Conservation (phyloP, 2,797 vertebrate species). For the Orientallactaga sibirica region DNA sequence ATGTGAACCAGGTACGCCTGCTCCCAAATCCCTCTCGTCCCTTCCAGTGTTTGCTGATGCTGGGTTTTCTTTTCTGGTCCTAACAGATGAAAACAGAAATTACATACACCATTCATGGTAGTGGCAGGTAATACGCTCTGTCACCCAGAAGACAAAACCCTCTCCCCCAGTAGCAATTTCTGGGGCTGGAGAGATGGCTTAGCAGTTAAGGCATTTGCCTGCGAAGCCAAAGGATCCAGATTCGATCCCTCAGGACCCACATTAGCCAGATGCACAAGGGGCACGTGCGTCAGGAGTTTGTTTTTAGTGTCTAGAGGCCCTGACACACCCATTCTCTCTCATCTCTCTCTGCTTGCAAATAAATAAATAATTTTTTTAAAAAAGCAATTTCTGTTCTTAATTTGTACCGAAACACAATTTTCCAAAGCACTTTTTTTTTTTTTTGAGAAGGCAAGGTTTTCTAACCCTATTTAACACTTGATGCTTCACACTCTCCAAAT, state of each 20-base stretch:
- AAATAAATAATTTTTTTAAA: too few relatives aligned
- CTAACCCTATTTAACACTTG: constrained; percentile 35
- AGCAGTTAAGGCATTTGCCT: too few relatives aligned
- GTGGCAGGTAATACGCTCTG: background rate
- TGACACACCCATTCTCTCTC: too few relatives aligned
- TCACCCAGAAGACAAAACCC: constrained; percentile 4
- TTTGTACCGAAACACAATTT: background rate
- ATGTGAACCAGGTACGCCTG: constrained; percentile 88
- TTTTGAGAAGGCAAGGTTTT: background rate
- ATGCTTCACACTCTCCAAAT: constrained; percentile 18
- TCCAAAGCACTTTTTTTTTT: background rate
- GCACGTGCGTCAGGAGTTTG: too few relatives aligned
- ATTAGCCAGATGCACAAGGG: too few relatives aligned
- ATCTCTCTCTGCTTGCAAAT: too few relatives aligned
- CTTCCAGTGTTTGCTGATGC: background rate
- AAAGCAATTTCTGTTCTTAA: constrained; percentile 28
- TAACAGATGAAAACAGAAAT: background rate
- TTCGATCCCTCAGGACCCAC: too few relatives aligned
- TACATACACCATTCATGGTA: background rate
- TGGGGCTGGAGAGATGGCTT: too few relatives aligned
- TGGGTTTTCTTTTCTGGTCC: background rate
- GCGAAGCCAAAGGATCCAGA: too few relatives aligned
- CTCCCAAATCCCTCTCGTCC: background rate
- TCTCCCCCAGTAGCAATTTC: background rate
- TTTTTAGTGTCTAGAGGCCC: too few relatives aligned